Evolutionary conservation across 1,140 invertebrate genomes (phyloP).

Genomic region (Caerostris extrusa): DNA sequence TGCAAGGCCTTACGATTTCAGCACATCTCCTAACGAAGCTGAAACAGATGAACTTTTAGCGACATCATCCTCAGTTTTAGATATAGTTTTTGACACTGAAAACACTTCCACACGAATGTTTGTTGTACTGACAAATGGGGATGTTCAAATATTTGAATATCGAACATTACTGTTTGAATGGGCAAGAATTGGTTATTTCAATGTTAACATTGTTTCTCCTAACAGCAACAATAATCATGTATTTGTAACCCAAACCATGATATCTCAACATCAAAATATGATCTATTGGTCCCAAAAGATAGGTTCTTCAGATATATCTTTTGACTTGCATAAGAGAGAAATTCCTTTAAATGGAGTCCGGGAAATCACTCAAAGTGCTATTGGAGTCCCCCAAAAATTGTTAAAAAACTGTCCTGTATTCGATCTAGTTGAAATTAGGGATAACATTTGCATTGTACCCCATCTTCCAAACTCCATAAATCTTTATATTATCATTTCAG

Average conservation of each 20-base stretch:
- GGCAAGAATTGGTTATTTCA: slow-evolving; percentile 75
- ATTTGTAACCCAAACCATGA: slow-evolving; percentile 38
- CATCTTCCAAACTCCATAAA: slow-evolving; percentile 60
- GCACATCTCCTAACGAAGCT: slow-evolving; percentile 66
- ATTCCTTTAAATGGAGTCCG: slow-evolving; percentile 57
- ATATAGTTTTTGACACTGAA: slow-evolving; percentile 71
- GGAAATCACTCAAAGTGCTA: slow-evolving; percentile 71
- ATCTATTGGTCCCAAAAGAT: slow-evolving; percentile 69
- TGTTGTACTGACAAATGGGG: slow-evolving; percentile 62
- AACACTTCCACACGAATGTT: slow-evolving; percentile 60
- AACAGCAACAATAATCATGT: slow-evolving; percentile 70
- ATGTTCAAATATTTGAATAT: slow-evolving; percentile 76
- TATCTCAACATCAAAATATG: slow-evolving; percentile 63
- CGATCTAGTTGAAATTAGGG: slow-evolving; percentile 62
- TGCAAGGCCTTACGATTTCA: slow-evolving; percentile 73
- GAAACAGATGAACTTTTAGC: slow-evolving; percentile 67
- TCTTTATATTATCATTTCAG: slow-evolving; percentile 66
- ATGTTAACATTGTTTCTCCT: slow-evolving; percentile 70
- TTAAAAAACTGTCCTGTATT: slow-evolving; percentile 65
- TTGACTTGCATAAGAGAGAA: slow-evolving; percentile 60
- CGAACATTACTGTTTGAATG: slow-evolving; percentile 69
- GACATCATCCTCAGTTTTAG: slow-evolving; percentile 51
- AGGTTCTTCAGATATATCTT: background rate
- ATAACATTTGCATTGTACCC: slow-evolving; percentile 69
- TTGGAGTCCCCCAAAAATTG: slow-evolving; percentile 69